Conservation (phyloP, 2,797 vertebrate genomes). For the Tamandua tetradactyla region DNA sequence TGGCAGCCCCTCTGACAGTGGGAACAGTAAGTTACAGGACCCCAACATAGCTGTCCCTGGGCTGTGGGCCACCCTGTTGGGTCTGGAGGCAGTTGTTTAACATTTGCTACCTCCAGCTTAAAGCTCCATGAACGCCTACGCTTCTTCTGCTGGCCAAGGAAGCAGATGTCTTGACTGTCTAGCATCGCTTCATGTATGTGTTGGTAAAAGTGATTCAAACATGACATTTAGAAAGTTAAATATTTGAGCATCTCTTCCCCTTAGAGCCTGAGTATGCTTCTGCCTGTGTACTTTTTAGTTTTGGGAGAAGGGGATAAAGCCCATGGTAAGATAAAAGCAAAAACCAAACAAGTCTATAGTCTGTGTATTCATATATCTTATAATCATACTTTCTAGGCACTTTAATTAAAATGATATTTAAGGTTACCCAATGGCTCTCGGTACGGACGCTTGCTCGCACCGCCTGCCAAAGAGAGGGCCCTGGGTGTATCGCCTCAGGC, state of each 20-base stretch:
- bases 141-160: slow-evolving; percentile 61
- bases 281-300: slow-evolving; percentile 53
- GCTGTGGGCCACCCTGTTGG: not conserved
- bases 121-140: not conserved
- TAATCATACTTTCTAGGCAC: slow-evolving; percentile 1
- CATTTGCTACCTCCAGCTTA: not conserved
- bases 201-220: slow-evolving; percentile 76
- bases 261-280: slow-evolving; percentile 2
- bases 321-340: not conserved
- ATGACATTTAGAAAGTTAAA: slow-evolving; percentile 76
- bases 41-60: not conserved
- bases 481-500: not conserved
- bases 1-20: not conserved
- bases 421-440: not conserved
- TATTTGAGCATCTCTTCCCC: slow-evolving; percentile 71
- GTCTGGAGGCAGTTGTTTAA: slow-evolving; percentile 50
- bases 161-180: slow-evolving; percentile 68
- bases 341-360: not conserved
- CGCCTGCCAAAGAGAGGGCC: not conserved
- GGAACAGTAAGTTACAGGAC: not conserved
- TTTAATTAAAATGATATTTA: slow-evolving; percentile 36
- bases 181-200: slow-evolving; percentile 58
- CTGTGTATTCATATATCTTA: not conserved
- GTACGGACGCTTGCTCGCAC: not conserved
- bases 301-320: slow-evolving; percentile 11